Conservation (phyloP, 2,797 vertebrate species). For the Pelobates cultripes region DNA sequence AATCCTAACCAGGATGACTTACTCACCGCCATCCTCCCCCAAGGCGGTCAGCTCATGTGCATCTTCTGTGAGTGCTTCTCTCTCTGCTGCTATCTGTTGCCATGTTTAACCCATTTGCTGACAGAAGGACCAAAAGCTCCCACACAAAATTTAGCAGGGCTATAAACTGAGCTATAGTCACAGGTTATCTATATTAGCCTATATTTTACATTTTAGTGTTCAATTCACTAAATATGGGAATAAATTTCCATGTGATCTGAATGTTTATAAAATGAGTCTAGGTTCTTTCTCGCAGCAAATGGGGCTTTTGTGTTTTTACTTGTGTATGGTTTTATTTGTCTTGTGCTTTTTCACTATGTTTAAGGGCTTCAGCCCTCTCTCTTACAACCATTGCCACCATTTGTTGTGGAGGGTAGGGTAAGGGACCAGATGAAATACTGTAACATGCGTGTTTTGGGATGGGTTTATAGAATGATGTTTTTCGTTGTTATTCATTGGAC, state of each 20-base stretch:
- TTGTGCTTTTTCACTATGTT: background rate
- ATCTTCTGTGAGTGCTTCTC: conserved; percentile 81
- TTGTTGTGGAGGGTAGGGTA: no score
- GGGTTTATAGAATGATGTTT: no score
- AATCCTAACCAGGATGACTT: conserved; percentile 76
- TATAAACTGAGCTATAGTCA: no score
- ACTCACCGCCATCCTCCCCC: conserved; percentile 73
- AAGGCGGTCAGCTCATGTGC: conserved; percentile 73
- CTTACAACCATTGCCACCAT: no score
- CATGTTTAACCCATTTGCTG: conserved; percentile 33
- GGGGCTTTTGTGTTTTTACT: background rate
- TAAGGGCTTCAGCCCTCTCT: background rate
- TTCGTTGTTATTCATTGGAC: no score
- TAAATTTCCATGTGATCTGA: no score
- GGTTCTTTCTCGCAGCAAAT: background rate
- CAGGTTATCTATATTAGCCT: no score
- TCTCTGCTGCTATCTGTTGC: conserved; percentile 72
- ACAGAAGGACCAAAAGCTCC: background rate
- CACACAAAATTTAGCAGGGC: background rate
- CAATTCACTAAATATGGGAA: no score
- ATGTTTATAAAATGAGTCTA: no score
- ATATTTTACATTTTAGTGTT: no score
- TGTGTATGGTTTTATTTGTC: background rate
- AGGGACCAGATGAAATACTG: no score
- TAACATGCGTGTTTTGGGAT: no score